Conservation (phyloP, 2,797 vertebrate genomes). For the Mormyrus proboscirostris region DNA sequence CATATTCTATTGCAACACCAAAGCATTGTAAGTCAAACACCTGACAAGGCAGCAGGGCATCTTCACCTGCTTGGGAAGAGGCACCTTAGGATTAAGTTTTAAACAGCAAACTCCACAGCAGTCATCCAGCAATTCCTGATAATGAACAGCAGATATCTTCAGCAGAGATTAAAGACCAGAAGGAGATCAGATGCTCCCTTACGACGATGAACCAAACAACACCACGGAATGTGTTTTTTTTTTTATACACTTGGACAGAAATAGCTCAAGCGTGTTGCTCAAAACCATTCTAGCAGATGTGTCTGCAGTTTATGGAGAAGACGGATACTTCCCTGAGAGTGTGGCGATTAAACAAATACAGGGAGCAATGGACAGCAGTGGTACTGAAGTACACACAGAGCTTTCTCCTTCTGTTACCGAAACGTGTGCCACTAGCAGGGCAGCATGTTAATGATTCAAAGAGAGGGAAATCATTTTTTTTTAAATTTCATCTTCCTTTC, state of each 20-base stretch:
- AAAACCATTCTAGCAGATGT: neutral
- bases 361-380: neutral
- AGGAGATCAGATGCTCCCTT: neutral
- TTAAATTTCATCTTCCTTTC: neutral
- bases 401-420: neutral
- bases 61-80: neutral
- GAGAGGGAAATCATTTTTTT: neutral
- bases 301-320: neutral
- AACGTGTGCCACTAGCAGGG: neutral
- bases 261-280: neutral
- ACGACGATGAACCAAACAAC: neutral
- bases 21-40: neutral
- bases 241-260: neutral
- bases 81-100: neutral
- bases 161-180: neutral
- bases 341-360: neutral
- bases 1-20: neutral
- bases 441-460: neutral
- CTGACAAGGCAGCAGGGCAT: neutral
- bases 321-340: neutral
- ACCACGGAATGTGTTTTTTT: neutral
- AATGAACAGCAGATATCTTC: neutral
- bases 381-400: neutral
- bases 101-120: neutral
- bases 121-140: neutral